Percentiles rank a stretch among this genome's conserved stretches.
phyloP scores from a whole-genome alignment of 2,797 vertebrate species.

The Crocidura indochinensis region DNA sequence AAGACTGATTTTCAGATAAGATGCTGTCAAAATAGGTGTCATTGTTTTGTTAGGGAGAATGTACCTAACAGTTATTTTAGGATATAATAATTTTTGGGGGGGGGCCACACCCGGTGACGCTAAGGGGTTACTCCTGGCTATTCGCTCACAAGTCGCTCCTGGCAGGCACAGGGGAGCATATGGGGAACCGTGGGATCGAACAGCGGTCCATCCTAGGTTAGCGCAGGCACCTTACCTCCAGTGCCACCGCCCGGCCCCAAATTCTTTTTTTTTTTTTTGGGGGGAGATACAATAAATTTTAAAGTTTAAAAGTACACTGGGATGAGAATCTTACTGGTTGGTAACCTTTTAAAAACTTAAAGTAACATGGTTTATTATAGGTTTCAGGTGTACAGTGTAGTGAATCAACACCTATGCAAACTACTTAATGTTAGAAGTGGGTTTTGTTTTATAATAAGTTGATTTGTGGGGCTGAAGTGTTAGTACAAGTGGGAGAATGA shows the following conservation, averaged over 20 bases:
- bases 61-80: background rate
- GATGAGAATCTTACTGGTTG: background rate
- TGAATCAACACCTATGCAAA: background rate
- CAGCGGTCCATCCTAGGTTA: no score
- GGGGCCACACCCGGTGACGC: no score
- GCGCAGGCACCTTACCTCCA: no score
- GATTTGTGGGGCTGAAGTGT: background rate
- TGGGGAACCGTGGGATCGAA: no score
- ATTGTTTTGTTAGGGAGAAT: conserved; percentile 27
- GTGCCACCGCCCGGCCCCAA: no score
- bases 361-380: background rate
- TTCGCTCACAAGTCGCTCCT: no score
- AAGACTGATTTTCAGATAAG: background rate
- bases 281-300: background rate
- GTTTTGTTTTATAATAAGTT: conserved; percentile 55
- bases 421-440: background rate
- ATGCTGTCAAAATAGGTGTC: background rate
- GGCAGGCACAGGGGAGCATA: no score
- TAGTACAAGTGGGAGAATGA: no score
- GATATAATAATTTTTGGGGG: no score
- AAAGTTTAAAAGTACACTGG: conserved; percentile 15
- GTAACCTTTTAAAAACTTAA: background rate
- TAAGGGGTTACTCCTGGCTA: no score
- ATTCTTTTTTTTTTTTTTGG: no score
- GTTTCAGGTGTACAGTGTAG: background rate